Base-by-base conservation (phyloP, 2,888 invertebrate species). In the Parnassius orleans region DNA sequence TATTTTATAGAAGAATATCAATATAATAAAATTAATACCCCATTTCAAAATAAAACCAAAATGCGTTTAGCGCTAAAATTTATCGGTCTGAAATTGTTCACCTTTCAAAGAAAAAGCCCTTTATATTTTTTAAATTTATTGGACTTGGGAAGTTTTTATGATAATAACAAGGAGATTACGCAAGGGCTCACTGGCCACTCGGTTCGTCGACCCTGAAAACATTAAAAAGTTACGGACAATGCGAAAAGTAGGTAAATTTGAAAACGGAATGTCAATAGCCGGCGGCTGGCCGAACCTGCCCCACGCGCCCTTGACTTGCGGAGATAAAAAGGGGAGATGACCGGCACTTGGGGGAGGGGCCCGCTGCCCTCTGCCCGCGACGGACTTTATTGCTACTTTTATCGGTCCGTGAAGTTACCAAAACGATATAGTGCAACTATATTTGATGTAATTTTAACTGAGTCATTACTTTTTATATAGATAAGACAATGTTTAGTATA, bases 201-300 rank as follows among this genome's bases (percentile, higher is more conserved):
- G 71, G 88, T 81, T 84, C 87, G 80, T 76, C 82, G 90, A 88
- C 89, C 89, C 74, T 79, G 80, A 72, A 70, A 63, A 76, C 83
- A 84, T 86, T 87, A 87, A 89, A 90, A 90, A 90, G 87, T 90
- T 89, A 80, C 89, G 87, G 87, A 89, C 90, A 90, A 87, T 87
- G 86, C 84, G 81, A 86, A 86, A 87, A 87, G 89, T 88, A 84
- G 89, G 90, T 86, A 88, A 86, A 88, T 90, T 90, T 88, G 84
- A 89, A 87, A 89, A 90, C 84, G 86, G 83, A 89, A 90, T 89
- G 90, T 90, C 90, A 90, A 90, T 91, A 90, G 90, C 90, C 90
- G 87, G 72, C 87, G 87, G 90, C 85, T 86, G 81, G 85, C 82
- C 80, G 87, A 84, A 90, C 90, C 90, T 90, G 88, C 90, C 90